Conservation (phyloP, 2,888 invertebrate species). For the Torymus tubicola region DNA sequence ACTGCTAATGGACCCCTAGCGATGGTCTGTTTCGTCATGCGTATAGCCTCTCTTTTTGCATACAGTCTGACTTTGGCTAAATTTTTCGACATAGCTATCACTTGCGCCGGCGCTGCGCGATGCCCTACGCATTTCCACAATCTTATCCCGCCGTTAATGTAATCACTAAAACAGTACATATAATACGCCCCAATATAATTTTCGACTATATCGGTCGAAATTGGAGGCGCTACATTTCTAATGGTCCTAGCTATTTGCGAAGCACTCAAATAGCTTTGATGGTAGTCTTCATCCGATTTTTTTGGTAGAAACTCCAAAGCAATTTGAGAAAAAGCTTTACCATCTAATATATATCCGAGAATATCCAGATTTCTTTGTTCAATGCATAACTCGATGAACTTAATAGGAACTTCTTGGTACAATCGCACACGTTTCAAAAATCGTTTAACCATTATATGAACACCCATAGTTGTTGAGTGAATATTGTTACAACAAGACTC, state of each 20-base stretch:
- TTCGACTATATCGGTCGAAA: conserved; percentile 45
- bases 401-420: conserved; percentile 69
- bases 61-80: conserved; percentile 41
- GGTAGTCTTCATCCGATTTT: conserved; percentile 48
- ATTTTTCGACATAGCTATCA: conserved; percentile 39
- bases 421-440: conserved; percentile 66
- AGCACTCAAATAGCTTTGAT: conserved; percentile 19
- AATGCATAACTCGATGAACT: conserved; percentile 59
- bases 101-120: conserved; percentile 25
- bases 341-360: conserved; percentile 64
- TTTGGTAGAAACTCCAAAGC: conserved; percentile 64
- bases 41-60: conserved; percentile 70
- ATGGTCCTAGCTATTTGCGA: conserved; percentile 24
- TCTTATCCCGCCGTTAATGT: conserved; percentile 49
- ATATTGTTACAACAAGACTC: conserved; percentile 43
- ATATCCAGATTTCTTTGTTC: conserved; percentile 53
- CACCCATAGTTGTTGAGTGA: conserved; percentile 20
- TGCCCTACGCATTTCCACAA: conserved; percentile 51
- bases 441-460: conserved; percentile 22
- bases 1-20: conserved; percentile 55
- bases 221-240: conserved; percentile 35
- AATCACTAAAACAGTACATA: conserved; percentile 52
- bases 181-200: conserved; percentile 16
- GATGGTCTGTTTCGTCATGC: conserved; percentile 63
- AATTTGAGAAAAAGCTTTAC: conserved; percentile 59